Evolutionary conservation across 2,797 vertebrate species (phyloP), one percentile per base, ranked within the genome.

Genomic region (Lithobates sylvaticus): DNA sequence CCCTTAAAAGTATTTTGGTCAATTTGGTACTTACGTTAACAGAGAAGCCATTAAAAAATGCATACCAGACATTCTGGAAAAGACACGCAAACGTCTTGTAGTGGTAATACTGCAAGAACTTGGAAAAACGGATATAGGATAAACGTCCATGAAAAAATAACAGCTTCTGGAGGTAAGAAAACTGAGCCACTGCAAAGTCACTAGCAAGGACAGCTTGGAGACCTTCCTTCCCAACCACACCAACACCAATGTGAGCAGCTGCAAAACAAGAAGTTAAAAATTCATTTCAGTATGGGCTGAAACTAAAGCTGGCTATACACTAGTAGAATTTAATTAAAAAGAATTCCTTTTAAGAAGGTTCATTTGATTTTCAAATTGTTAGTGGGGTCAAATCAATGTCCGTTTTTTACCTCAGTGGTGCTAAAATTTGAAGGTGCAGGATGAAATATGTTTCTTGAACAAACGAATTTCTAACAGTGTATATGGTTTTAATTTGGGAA

Each of bases 161-260:
- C 69, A 98, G 94, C 39, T 93, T 94, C 90, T 93, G 94, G 68
- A 99, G 94, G 88, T 95, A 97, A 76, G 89, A 88, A 93, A 99
- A 99, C 92, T 97, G 97, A 0, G 95, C 96, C 89, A 99, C 87
- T 6, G 95, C 93, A 5, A 94, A 98, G 92, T 99, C 97, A 0
- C 97, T 97, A 68, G 94, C 97, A 90, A 97, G 97, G 73, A 96
- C 96, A 0, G 97, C 97, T 87, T 99, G 98, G 88, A 94, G 90
- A 32, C 97, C 97, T 88, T 99, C 97, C 86, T 92, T 54, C 10
- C 98, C 97, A 0, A 91, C 93, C 89, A 99, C 89, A 9, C 97
- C 97, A 76, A 99, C 95, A 0, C 98, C 97, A 0, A 99, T 91
- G 89, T 99, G 97, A 0, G 97, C 97, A 0, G 96, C 97, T 99